phyloP scores from a whole-genome alignment of 2,888 invertebrate genomes.

The Melipona bicolor region DNA sequence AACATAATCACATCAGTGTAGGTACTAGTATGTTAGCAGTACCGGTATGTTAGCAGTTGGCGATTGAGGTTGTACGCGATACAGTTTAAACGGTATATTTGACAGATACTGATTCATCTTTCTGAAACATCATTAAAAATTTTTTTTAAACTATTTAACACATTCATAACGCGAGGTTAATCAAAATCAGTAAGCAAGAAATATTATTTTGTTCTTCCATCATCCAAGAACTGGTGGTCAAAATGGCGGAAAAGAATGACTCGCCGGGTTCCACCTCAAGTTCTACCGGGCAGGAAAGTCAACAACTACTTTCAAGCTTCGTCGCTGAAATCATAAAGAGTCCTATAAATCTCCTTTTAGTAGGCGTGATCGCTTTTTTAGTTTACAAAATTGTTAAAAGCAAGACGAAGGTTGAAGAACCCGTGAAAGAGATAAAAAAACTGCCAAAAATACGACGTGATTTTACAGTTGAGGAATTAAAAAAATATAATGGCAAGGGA shows the following conservation, averaged over 20 bases:
- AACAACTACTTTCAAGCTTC: conserved; percentile 82
- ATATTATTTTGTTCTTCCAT: conserved; percentile 41
- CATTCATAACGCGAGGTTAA: not conserved
- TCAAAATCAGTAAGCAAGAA: conserved; percentile 14
- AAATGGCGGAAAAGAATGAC: conserved; percentile 80
- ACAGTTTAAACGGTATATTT: conserved; percentile 18
- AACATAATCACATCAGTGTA: conserved; percentile 43
- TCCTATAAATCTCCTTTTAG: conserved; percentile 89
- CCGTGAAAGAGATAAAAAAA: conserved; percentile 85
- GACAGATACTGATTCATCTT: conserved; percentile 12
- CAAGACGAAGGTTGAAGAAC: conserved; percentile 80
- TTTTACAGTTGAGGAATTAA: conserved; percentile 94
- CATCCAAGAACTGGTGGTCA: conserved; percentile 68
- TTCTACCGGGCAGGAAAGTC: conserved; percentile 63
- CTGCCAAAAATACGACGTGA: conserved; percentile 94
- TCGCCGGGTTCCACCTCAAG: conserved; percentile 72
- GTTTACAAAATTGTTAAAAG: conserved; percentile 91
- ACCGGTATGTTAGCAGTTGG: conserved; percentile 50
- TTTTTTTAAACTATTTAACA: not conserved
- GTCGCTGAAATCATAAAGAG: conserved; percentile 88
- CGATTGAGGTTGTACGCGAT: conserved; percentile 31
- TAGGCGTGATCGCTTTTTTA: conserved; percentile 89
- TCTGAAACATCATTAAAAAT: not conserved
- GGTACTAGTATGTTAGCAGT: conserved; percentile 31
- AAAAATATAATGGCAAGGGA: conserved; percentile 93